Conservation (phyloP, 2,888 invertebrate species). For the Cephus rjabovi region DNA sequence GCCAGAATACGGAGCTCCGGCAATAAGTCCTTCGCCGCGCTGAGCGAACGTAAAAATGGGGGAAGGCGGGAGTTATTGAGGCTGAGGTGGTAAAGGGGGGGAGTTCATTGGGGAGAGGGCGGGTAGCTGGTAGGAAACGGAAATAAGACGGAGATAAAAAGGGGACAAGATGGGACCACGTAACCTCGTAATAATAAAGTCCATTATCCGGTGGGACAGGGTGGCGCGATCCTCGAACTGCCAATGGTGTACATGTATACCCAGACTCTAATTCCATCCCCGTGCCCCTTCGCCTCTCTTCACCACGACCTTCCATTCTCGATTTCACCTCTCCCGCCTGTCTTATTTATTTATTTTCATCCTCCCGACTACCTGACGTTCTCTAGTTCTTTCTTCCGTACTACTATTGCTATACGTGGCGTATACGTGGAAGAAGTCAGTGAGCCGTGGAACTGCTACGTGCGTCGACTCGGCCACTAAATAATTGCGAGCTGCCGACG, state of each 20-base stretch:
- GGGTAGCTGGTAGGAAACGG: constrained; percentile 27
- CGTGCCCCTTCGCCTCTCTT: neutral
- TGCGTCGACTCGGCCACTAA: constrained; percentile 36
- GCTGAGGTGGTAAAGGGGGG: constrained; percentile 17
- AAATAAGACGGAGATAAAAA: neutral
- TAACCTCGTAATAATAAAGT: constrained; percentile 47
- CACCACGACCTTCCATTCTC: constrained; percentile 19
- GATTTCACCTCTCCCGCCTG: constrained; percentile 28
- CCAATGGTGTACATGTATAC: neutral
- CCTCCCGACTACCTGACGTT: neutral
- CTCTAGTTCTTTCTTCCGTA: neutral
- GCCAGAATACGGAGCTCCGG: constrained; percentile 37
- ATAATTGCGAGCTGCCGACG: constrained; percentile 51
- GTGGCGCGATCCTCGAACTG: neutral
- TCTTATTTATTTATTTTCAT: constrained; percentile 2
- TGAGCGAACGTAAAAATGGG: constrained; percentile 56
- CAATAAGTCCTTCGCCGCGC: constrained; percentile 49
- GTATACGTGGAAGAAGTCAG: too few relatives aligned
- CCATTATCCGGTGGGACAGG: constrained; percentile 38
- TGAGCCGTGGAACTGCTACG: neutral
- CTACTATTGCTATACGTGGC: neutral
- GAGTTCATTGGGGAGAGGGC: constrained; percentile 32
- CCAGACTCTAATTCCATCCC: constrained; percentile 6
- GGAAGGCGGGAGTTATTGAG: constrained; percentile 29
- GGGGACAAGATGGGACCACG: constrained; percentile 29